Base-by-base conservation (phyloP, 2,797 vertebrate species). In the Emys orbicularis region DNA sequence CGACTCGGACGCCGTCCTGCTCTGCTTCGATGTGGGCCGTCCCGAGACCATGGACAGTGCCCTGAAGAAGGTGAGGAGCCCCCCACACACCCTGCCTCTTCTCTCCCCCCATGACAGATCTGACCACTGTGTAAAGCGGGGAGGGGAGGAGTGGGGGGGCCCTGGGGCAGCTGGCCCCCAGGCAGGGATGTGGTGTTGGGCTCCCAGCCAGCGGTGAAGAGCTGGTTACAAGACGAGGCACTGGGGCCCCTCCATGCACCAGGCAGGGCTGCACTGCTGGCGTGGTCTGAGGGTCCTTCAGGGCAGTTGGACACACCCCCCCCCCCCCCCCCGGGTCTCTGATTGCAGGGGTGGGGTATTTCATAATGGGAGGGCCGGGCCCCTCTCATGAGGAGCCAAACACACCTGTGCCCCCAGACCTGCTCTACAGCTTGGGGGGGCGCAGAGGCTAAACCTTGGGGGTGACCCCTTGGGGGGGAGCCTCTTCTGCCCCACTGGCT, bases 11-110 rank as follows among this genome's bases (percentile, higher is more conserved):
- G 99, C 99, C 0, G 99, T 99, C 47, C 98, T 99, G 88, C 97
- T 99, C 6, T 99, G 99, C 97, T 99, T 99, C 4, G 99, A 99
- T 92, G 97, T 99, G 97, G 99, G 99, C 97, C 98, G 99, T 15
- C 99, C 99, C 0, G 99, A 99, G 97, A 99, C 98, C 10, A 98
- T 99, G 37, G 99, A 99, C 91, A 98, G 98, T 1, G 99, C 99
- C 0, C 97, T 99, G 96, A 99, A 99, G 97, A 99, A 99, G 99
- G 99, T 99, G 56, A 97, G 83, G 15, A 49, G 53, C 29, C 37
- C 19, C 19, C 11, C 21, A 3, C 5, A 1, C 41, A 8, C 16
- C 9, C n/a, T 19, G 18, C 37, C 68, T 18, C 18, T n/a, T 15
- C 50, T 50, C 44, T 44, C 44, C 7, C 6, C 16, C 68, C 37